Percentiles rank a stretch among this genome's conserved stretches.
Evolutionary conservation across 2,888 invertebrate species (phyloP).

Genomic region (Cheilosia urbana): DNA sequence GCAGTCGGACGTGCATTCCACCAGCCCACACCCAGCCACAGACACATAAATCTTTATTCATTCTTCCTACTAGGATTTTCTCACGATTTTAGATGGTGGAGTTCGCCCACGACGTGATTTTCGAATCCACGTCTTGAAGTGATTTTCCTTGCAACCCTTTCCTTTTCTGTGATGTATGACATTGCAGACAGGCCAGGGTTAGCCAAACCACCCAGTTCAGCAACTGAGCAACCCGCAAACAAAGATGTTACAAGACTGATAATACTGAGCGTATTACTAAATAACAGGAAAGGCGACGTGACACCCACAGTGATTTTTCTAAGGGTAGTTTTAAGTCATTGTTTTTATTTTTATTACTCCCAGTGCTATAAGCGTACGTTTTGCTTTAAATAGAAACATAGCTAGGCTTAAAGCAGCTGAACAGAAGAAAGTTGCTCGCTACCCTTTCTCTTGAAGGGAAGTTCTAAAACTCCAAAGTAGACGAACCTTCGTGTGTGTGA

Average conservation of each 20-base stretch:
- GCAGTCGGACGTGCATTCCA: constrained; percentile 27
- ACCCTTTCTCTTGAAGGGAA: too few relatives aligned
- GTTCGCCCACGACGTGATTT: constrained; percentile 34
- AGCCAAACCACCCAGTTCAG: constrained; percentile 44
- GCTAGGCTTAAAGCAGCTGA: too few relatives aligned
- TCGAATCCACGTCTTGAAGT: constrained; percentile 10
- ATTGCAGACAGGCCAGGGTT: constrained; percentile 51
- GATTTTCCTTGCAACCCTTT: neutral
- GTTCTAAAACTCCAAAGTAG: too few relatives aligned
- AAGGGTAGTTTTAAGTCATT: constrained; percentile 2
- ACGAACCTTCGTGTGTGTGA: too few relatives aligned
- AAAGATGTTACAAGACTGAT: constrained; percentile 70
- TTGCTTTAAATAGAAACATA: too few relatives aligned
- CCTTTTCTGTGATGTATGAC: constrained; percentile 26
- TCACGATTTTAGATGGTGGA: constrained; percentile 14
- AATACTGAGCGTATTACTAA: constrained; percentile 69
- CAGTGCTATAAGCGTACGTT: too few relatives aligned
- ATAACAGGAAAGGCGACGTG: constrained; percentile 41
- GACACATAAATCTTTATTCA: constrained; percentile 38
- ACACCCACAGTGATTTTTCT: neutral
- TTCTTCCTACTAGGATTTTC: neutral
- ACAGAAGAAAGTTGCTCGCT: too few relatives aligned
- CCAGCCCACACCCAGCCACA: neutral
- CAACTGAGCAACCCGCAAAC: constrained; percentile 40
- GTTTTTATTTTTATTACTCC: neutral